phyloP scores from a whole-genome alignment of 2,888 invertebrate genomes.

The Matsumyia berberina region DNA sequence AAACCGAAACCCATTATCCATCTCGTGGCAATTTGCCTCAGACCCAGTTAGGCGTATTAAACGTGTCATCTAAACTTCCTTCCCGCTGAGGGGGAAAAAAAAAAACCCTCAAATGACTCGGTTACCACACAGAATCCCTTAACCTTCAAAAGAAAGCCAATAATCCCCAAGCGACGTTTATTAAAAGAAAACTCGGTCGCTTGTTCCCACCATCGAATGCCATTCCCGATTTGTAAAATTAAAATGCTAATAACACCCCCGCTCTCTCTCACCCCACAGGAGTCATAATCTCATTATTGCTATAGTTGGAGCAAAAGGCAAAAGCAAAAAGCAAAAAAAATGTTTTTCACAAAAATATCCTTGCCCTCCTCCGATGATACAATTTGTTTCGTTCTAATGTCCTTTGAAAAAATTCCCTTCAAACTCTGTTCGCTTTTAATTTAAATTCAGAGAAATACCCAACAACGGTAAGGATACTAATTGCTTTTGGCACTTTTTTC shows the following conservation, averaged over 20 bases:
- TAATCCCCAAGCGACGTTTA: not conserved
- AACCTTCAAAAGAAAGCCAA: not conserved
- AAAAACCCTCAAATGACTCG: too few species aligned
- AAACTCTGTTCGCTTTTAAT: not conserved
- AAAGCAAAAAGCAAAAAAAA: not conserved
- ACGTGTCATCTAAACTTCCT: too few species aligned
- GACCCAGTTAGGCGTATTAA: too few species aligned
- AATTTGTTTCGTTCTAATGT: not conserved
- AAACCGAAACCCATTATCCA: too few species aligned
- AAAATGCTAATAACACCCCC: constrained; percentile 4
- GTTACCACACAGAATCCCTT: too few species aligned
- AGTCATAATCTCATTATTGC: constrained; percentile 8
- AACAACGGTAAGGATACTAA: constrained; percentile 21
- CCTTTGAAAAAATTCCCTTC: not conserved
- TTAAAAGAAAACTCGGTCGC: constrained; percentile 8
- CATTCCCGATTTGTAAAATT: constrained; percentile 1
- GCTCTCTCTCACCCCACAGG: not conserved
- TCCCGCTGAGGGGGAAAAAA: too few species aligned
- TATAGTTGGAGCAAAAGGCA: not conserved
- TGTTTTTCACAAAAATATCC: not conserved
- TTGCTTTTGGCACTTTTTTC: constrained; percentile 14
- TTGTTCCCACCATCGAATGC: not conserved
- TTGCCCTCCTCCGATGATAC: not conserved
- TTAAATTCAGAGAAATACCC: constrained; percentile 1
- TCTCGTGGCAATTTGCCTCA: too few species aligned